A percentile compares a stretch with the other conserved stretches of the same genome.
Evolutionary conservation across 2,113 vertebrate genomes (phyloP).

Genomic region (Paedocypris sp.): DNA sequence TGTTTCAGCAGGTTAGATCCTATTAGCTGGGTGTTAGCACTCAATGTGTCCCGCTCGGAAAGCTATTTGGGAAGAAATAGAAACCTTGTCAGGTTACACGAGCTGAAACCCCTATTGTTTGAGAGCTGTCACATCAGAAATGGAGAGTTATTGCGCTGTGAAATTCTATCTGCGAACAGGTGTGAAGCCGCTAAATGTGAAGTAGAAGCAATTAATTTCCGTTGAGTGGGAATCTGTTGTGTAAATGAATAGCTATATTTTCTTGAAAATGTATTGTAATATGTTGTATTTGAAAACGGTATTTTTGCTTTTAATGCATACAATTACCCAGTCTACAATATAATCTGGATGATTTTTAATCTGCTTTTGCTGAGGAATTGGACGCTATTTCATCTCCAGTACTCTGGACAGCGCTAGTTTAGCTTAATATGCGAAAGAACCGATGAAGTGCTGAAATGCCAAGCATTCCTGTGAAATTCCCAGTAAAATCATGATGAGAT

Average conservation of each 20-base stretch:
- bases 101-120: slow-evolving; percentile 39
- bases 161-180: slow-evolving; percentile 45
- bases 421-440: slow-evolving; percentile 15
- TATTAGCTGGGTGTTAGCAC: slow-evolving; percentile 43
- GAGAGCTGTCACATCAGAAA: slow-evolving; percentile 47
- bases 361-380: slow-evolving; percentile 21
- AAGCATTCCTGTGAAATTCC: slow-evolving; percentile 35
- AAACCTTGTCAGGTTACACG: slow-evolving; percentile 44
- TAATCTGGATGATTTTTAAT: too few species aligned
- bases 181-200: slow-evolving; percentile 22
- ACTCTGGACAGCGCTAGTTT: slow-evolving; percentile 26
- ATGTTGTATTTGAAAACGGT: too few species aligned
- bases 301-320: too few species aligned
- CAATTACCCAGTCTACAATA: too few species aligned
- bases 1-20: slow-evolving; percentile 31
- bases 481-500: slow-evolving; percentile 21
- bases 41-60: slow-evolving; percentile 37
- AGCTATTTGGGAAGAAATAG: slow-evolving; percentile 44
- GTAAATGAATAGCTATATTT: not conserved
- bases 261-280: too few species aligned
- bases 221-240: slow-evolving; percentile 7
- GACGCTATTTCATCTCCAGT: slow-evolving; percentile 12
- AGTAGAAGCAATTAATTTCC: slow-evolving; percentile 15
- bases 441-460: slow-evolving; percentile 23
- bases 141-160: slow-evolving; percentile 45